Evolutionary conservation across 2,797 vertebrate species (phyloP).

Genomic region (Danio jaintianensis): DNA sequence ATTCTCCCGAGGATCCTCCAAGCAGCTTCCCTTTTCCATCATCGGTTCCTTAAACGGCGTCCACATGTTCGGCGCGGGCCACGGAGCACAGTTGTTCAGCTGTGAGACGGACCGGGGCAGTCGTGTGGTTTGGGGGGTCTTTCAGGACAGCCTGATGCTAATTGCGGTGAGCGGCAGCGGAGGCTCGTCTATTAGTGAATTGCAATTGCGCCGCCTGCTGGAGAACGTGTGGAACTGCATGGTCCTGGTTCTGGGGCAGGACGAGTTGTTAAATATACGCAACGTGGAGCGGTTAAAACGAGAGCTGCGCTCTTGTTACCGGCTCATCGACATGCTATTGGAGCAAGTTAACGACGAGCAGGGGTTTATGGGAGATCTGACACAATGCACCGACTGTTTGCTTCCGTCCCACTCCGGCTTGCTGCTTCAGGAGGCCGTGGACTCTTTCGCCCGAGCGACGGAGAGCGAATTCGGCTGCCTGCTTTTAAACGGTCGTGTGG

Average conservation of each 20-base stretch:
- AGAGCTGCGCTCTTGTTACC: constrained; percentile 87
- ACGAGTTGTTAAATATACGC: constrained; percentile 83
- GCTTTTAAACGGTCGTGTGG: constrained; percentile 78
- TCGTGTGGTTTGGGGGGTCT: constrained; percentile 87
- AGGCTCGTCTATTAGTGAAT: constrained; percentile 73
- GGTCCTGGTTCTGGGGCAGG: constrained; percentile 90
- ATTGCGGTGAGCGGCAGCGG: constrained; percentile 83
- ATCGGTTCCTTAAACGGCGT: constrained; percentile 92
- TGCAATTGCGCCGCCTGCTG: constrained; percentile 82
- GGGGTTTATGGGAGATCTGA: constrained; percentile 84
- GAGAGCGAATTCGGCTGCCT: constrained; percentile 88
- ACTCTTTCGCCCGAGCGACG: constrained; percentile 80
- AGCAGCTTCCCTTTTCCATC: constrained; percentile 88
- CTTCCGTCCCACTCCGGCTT: constrained; percentile 75
- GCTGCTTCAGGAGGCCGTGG: constrained; percentile 84
- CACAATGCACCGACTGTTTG: constrained; percentile 86
- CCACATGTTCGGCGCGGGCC: constrained; percentile 92
- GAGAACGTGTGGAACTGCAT: constrained; percentile 90
- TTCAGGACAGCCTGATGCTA: constrained; percentile 89
- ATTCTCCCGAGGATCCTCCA: constrained; percentile 82
- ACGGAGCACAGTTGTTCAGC: constrained; percentile 79
- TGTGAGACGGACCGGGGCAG: constrained; percentile 82
- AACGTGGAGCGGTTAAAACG: constrained; percentile 91
- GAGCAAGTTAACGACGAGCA: constrained; percentile 72
- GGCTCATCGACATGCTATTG: constrained; percentile 87